Base-by-base conservation (phyloP, 2,797 vertebrate species). In the Crocodylus rhombifer region DNA sequence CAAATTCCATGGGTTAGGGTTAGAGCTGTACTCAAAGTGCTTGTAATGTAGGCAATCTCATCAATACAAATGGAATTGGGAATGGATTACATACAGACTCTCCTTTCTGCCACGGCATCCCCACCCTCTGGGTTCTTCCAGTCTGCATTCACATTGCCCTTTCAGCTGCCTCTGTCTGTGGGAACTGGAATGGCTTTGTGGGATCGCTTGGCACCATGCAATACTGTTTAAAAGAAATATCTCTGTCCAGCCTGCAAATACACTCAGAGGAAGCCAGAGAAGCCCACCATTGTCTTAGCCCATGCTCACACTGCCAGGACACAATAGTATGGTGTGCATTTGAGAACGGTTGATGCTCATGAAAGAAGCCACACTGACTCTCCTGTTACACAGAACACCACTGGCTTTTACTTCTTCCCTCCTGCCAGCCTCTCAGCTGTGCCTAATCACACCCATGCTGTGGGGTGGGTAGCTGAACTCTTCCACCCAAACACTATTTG, bases 251-350 rank as follows among this genome's bases (percentile, higher is more conserved):
- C 51, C 26, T 28, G 28, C 4, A 28, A 51, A 26, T 28, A 16
- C 7, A 33, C 13, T 4, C 55, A 0, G 3, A 26, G 21, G 62
- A 89, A 75, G 12, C 1, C 4, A 17, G 80, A 21, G 73, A 76
- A 84, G 61, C n/a, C 89, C 77, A 42, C 17, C 0, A 0, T 16
- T 51, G 58, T 51, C 61, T 77, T 14, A 65, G 33, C 0, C 3
- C 14, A 92, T 51, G 42, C 69, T 20, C 5, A 21, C 6, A 3
- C 30, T 89, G 30, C 20, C 28, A 62, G 82, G 87, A 36, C 1
- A 1, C 58, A 80, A 1, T 9, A 25, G 67, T 42, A 0, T 1
- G 42, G 7, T 60, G 78, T 63, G 74, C 69, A 79, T 7, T 36
- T 62, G 62, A 88, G 33, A 12, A 84, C 0, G 3, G 84, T 56